Conservation (phyloP, 2,113 vertebrate species). For the Tyrannus savana region DNA sequence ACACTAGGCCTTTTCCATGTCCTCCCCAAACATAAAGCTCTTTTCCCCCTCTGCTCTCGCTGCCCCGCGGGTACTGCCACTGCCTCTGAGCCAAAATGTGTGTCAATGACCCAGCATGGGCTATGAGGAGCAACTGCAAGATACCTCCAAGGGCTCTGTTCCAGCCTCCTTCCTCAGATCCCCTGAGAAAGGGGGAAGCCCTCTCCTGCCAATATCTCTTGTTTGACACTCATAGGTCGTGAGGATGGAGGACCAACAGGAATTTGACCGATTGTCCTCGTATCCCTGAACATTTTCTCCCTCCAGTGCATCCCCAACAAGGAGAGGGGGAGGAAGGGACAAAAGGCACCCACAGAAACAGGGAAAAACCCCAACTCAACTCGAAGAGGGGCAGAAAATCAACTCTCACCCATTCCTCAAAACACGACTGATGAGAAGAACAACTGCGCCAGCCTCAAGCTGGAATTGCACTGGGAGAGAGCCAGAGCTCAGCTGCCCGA, state of each 20-base stretch:
- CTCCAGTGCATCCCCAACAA: neutral
- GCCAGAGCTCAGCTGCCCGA: neutral
- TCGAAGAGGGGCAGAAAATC: neutral
- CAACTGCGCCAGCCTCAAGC: neutral
- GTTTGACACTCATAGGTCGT: neutral
- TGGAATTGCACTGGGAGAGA: neutral
- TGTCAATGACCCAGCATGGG: neutral
- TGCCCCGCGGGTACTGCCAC: fast-evolving
- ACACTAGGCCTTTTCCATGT: neutral
- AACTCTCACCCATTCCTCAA: neutral
- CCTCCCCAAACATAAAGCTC: neutral
- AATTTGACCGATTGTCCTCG: neutral
- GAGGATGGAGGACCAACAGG: neutral
- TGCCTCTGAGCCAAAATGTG: neutral
- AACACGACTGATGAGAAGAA: fast-evolving
- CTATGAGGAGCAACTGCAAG: neutral
- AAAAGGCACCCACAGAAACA: neutral
- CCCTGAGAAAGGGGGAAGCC: neutral
- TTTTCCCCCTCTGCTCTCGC: fast-evolving
- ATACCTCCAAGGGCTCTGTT: neutral
- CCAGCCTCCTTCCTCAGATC: neutral
- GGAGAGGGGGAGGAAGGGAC: neutral
- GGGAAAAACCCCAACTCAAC: neutral
- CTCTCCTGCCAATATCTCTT: neutral
- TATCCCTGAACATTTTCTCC: neutral